These are phyloP conservation scores for Ramphastos sulfuratus DNA, from an alignment of 2,113 vertebrate genomes.

Conservation along the genomic window DNA sequence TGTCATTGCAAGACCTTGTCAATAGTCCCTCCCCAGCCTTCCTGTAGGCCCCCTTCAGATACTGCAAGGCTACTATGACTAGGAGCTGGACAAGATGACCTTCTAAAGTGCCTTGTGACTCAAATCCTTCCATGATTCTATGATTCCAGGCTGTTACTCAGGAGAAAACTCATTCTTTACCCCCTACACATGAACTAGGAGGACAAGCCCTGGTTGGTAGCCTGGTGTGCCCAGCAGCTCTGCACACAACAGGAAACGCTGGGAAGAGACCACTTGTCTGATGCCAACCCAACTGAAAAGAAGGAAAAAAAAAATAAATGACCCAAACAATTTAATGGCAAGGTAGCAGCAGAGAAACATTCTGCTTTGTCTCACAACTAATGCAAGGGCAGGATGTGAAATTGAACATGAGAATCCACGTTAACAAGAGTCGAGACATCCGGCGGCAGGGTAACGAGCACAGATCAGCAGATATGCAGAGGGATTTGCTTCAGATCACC, in stretches of 20 bases:
- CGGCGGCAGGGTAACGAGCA: rapidly evolving
- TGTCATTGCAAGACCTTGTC: too few species aligned
- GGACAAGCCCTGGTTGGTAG: too few species aligned
- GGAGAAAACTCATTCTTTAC: not conserved
- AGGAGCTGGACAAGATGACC: not conserved
- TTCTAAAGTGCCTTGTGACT: not conserved
- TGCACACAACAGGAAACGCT: not conserved
- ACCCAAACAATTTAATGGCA: too few species aligned
- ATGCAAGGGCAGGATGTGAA: not conserved
- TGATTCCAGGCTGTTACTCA: not conserved
- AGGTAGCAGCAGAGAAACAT: not conserved
- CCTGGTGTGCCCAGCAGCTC: not conserved
- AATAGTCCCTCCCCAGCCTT: too few species aligned
- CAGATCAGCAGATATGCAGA: not conserved
- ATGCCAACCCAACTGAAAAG: too few species aligned
- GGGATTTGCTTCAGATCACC: not conserved
- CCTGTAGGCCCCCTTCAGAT: too few species aligned
- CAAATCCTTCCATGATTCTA: not conserved
- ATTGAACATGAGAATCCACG: rapidly evolving
- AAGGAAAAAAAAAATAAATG: not conserved
- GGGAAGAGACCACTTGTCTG: not conserved
- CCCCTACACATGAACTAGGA: not conserved
- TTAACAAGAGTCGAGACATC: not conserved
- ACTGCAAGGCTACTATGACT: too few species aligned
- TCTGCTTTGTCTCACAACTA: not conserved